Conservation (phyloP, 2,113 vertebrate species). For the Callospermophilus lateralis region DNA sequence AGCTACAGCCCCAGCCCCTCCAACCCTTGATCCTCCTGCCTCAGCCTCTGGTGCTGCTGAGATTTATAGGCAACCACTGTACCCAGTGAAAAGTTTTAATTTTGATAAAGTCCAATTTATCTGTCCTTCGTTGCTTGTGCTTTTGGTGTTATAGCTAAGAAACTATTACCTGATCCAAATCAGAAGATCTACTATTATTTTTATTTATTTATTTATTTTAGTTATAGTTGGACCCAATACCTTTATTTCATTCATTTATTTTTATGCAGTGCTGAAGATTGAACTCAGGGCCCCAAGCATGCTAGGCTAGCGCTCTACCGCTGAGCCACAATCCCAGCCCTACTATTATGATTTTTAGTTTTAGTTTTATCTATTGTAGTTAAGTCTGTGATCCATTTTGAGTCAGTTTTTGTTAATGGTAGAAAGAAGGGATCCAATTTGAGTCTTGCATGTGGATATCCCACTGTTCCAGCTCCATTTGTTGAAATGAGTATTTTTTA, state of each 20-base stretch:
- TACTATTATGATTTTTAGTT: not conserved
- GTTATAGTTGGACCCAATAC: not conserved
- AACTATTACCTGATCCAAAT: not conserved
- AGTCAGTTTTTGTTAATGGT: conserved; percentile 47
- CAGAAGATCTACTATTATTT: not conserved
- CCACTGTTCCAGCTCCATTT: not conserved
- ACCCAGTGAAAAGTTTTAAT: not conserved
- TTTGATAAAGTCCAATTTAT: conserved; percentile 25
- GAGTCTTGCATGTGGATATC: not conserved
- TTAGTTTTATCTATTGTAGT: not conserved
- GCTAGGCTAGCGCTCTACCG: too few species aligned
- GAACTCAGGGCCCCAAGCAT: too few species aligned
- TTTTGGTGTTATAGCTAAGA: conserved; percentile 11
- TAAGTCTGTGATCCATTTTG: not conserved
- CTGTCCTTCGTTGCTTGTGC: not conserved
- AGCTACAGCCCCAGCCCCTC: too few species aligned
- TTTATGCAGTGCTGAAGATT: too few species aligned
- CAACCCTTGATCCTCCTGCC: too few species aligned
- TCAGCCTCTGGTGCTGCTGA: too few species aligned
- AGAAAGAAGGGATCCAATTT: conserved; percentile 1
- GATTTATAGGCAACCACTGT: too few species aligned
- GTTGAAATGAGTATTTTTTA: not conserved
- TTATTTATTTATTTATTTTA: conserved; percentile 10
- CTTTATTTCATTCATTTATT: too few species aligned
- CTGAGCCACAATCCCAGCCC: too few species aligned